Conservation (phyloP, 2,113 vertebrate genomes). For the Macrotis lagotis region DNA sequence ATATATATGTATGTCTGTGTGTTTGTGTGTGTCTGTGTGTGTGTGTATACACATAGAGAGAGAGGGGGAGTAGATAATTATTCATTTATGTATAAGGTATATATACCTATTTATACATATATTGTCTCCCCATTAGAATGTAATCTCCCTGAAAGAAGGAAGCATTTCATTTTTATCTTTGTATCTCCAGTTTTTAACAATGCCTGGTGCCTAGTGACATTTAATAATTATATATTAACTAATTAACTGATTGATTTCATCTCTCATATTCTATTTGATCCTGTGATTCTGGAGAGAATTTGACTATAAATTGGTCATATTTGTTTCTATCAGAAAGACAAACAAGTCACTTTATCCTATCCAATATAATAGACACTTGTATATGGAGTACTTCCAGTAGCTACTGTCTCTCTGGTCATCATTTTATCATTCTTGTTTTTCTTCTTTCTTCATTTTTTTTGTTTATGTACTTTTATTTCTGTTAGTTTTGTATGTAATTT, state of each 20-base stretch:
- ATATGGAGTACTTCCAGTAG: neutral
- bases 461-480: neutral
- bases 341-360: neutral
- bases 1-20: neutral
- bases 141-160: neutral
- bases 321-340: neutral
- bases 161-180: neutral
- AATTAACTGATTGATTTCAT: neutral
- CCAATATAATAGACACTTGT: neutral
- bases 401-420: neutral
- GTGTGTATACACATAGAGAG: no score
- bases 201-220: neutral
- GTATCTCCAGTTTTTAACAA: neutral
- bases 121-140: neutral
- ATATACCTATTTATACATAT: neutral
- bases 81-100: neutral
- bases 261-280: neutral
- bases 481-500: neutral
- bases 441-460: neutral
- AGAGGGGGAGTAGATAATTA: no score
- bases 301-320: neutral
- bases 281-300: neutral
- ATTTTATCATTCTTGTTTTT: neutral
- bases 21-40: no score
- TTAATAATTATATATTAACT: neutral